These are phyloP conservation scores for Tenthredo amoena DNA, from an alignment of 2,888 invertebrate genomes.

Conservation along the genomic window DNA sequence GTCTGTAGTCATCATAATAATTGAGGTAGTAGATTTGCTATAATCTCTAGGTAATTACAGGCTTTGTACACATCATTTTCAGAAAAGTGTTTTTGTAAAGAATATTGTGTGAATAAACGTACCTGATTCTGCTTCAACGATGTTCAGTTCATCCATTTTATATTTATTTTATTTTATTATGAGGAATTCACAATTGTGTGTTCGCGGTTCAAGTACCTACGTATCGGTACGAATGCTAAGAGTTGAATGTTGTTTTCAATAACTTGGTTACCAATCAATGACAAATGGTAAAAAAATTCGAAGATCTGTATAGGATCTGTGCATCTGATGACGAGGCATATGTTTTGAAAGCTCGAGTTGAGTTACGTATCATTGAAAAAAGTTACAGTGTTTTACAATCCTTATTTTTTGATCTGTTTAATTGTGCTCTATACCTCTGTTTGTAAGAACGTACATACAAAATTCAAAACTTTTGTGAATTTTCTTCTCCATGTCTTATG, in stretches of 20 bases:
- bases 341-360: neutral
- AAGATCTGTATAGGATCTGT: neutral
- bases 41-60: neutral
- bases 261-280: neutral
- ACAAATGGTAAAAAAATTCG: neutral
- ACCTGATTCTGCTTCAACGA: neutral
- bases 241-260: neutral
- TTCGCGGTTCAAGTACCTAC: neutral
- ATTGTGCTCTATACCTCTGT: neutral
- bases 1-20: neutral
- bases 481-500: neutral
- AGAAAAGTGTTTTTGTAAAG: neutral
- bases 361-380: neutral
- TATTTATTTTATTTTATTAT: too few species aligned
- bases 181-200: too few species aligned
- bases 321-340: neutral
- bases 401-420: neutral
- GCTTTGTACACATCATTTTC: neutral
- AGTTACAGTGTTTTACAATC: too few species aligned
- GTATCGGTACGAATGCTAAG: neutral
- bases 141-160: neutral
- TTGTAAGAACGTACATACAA: neutral
- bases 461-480: neutral
- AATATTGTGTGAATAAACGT: neutral
- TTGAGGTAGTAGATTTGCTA: neutral